Conservation (phyloP, 1,140 invertebrate genomes). For the Platyscapa corneri region DNA sequence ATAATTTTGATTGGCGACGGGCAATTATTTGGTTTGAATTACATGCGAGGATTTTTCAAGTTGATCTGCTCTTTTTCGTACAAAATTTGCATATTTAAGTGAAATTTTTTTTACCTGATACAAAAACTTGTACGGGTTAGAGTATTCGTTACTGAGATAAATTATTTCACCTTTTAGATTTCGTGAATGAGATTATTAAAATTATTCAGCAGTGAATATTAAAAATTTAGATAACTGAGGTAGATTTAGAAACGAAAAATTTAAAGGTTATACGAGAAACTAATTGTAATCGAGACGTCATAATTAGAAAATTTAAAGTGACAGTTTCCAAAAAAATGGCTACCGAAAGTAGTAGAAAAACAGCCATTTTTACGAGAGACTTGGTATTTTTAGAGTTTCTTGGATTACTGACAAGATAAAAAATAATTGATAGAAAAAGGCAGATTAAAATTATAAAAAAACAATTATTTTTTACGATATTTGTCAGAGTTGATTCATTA, state of each 20-base stretch:
- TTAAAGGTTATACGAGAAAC: background rate
- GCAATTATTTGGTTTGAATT: too few species aligned
- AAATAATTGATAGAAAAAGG: background rate
- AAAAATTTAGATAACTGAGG: too few species aligned
- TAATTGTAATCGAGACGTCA: background rate
- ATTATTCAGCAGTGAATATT: too few species aligned
- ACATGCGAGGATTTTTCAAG: too few species aligned
- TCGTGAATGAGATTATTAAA: too few species aligned
- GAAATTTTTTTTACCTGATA: too few species aligned
- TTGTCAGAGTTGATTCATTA: background rate
- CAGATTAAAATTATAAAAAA: background rate
- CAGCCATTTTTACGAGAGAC: background rate
- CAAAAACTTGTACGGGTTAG: too few species aligned
- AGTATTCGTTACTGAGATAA: too few species aligned
- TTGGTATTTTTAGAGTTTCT: background rate
- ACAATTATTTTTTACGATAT: background rate
- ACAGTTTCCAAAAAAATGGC: background rate
- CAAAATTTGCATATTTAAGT: too few species aligned
- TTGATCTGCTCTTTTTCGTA: too few species aligned
- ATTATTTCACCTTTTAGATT: too few species aligned
- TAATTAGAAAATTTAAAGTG: constrained; percentile 4
- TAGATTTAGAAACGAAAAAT: background rate
- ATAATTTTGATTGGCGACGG: too few species aligned
- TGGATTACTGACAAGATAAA: background rate
- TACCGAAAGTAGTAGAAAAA: background rate